phyloP scores from a whole-genome alignment of 2,888 invertebrate genomes.

The Sesia bembeciformis region DNA sequence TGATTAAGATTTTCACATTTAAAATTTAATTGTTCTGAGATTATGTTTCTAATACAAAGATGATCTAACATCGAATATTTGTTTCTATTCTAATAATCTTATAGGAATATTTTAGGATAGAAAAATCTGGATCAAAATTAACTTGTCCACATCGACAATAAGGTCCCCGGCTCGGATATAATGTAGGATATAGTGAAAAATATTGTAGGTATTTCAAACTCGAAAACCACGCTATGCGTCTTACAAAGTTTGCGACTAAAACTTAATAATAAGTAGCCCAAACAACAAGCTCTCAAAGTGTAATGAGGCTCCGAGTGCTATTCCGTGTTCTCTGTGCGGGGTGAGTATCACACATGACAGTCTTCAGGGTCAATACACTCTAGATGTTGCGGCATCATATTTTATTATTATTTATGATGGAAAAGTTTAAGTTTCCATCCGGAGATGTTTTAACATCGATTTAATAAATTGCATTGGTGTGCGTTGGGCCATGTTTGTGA shows the following conservation, averaged over 20 bases:
- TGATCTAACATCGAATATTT: too few species aligned
- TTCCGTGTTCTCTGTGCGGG: constrained; percentile 28
- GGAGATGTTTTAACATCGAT: neutral
- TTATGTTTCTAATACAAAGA: too few species aligned
- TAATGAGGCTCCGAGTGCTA: constrained; percentile 33
- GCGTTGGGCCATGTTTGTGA: too few species aligned
- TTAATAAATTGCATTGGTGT: neutral
- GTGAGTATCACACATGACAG: constrained; percentile 18
- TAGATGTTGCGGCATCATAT: neutral
- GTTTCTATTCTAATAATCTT: too few species aligned
- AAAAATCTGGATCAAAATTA: too few species aligned
- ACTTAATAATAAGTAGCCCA: constrained; percentile 13
- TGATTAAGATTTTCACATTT: too few species aligned
- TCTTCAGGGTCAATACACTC: neutral
- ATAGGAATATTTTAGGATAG: too few species aligned
- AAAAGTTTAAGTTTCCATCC: neutral
- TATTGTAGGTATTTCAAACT: too few species aligned
- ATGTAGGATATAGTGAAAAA: too few species aligned
- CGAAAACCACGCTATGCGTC: neutral
- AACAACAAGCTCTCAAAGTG: constrained; percentile 30
- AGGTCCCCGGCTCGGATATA: too few species aligned
- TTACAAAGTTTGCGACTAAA: neutral
- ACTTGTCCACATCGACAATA: too few species aligned
- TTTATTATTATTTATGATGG: neutral
- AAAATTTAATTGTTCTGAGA: too few species aligned